Evolutionary conservation across 35 echinoderm and acorn worm genomes (phyloP), one percentile per base, ranked within the genome.

Genomic region (Eucidaris tribuloides): DNA sequence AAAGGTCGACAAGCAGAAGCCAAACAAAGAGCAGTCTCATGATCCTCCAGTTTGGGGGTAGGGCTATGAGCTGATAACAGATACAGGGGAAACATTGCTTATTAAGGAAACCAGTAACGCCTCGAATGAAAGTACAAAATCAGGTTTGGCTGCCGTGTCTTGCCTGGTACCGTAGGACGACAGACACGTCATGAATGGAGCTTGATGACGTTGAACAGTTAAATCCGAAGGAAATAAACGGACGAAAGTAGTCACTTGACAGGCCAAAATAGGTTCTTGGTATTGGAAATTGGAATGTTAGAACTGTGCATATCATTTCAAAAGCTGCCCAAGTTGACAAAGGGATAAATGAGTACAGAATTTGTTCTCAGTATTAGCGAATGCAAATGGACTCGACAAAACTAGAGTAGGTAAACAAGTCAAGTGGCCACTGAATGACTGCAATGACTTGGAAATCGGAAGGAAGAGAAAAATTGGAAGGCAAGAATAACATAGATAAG

Each of bases 1-100:
- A 84, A 42, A 84, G 62, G 82, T 84, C 38, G 63, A 84, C 60
- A 72, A 65, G 82, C 72, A 84, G 62, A 71, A 84, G 82, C 62
- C 82, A 71, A 65, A 84, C 61, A 2, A 71, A 84, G 64, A 71
- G 44, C 52, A 71, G 61, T 31, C 62, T 29, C 28, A 48, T 29
- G 54, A 56, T 61, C 79, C 46, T 82, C 79, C 77, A 82, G 79
- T 48, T 84, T 84, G 62, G 23, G 63, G 61, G 62, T 71, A 46
- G 40, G 62, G 81, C 81, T 22, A 83, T 65, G 81, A 61, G 81
- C 60, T 83, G 2, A 81, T 81, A 58, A 15, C 82, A 61, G 62
- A 72, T 84, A 50, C 82, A 41, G 30, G 42, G 68, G 66, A 71
- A 84, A 84, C 25, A 80, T 55, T 2, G 24, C 7, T 56, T 80